phyloP scores from a whole-genome alignment of 2,113 vertebrate genomes.

The Actenoides hombroni region DNA sequence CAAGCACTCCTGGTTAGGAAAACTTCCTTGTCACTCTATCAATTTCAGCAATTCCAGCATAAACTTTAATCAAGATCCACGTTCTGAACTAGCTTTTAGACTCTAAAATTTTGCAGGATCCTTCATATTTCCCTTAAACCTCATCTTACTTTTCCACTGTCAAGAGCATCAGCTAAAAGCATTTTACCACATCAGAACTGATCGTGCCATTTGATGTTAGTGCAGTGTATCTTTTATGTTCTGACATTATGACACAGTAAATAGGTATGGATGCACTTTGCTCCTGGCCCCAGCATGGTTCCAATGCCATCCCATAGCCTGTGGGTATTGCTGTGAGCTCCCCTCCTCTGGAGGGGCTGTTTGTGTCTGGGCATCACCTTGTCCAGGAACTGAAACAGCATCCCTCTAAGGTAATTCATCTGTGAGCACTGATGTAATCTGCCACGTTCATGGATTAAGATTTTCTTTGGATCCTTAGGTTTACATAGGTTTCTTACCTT shows the following conservation, averaged over 20 bases:
- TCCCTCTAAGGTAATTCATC: background rate
- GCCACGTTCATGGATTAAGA: background rate
- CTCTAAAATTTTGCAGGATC: background rate
- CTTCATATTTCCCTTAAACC: background rate
- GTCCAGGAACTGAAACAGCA: background rate
- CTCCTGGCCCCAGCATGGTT: background rate
- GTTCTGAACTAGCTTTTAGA: background rate
- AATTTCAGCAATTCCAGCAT: background rate
- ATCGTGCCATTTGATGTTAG: background rate
- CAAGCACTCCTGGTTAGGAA: background rate
- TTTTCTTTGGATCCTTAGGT: background rate
- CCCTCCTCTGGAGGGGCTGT: background rate
- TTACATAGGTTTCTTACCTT: background rate
- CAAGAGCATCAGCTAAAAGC: background rate
- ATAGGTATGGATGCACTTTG: rapidly evolving
- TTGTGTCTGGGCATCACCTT: background rate
- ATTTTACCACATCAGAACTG: background rate
- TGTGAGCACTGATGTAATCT: background rate
- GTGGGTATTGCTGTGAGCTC: background rate
- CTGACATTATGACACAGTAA: background rate
- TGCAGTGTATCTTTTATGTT: background rate
- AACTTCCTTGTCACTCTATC: background rate
- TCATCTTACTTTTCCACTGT: background rate
- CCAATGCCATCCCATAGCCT: background rate
- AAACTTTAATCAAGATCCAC: background rate